Evolutionary conservation across 2,888 invertebrate genomes (phyloP).

Genomic region (Heliconius charithonia): DNA sequence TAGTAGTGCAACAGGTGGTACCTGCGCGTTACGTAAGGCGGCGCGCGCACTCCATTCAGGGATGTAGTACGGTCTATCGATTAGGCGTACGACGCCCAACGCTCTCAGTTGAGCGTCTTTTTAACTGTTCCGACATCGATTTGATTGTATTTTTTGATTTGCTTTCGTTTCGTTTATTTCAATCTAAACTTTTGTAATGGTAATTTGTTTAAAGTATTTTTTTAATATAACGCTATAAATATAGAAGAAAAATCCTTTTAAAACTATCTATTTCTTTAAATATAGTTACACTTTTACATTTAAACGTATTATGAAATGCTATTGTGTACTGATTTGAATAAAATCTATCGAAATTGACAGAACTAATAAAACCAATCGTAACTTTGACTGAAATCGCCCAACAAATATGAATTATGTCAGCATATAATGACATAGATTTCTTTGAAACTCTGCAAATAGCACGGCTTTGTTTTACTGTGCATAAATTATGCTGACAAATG

Average conservation of each 20-base stretch:
- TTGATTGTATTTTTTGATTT: conserved; percentile 52
- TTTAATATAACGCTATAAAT: too few species aligned
- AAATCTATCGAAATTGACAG: background rate
- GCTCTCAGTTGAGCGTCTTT: conserved; percentile 72
- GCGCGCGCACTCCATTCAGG: conserved; percentile 80
- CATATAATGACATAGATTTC: conserved; percentile 39
- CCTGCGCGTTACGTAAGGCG: conserved; percentile 78
- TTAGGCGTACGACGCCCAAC: conserved; percentile 73
- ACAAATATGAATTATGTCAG: conserved; percentile 28
- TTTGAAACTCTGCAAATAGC: conserved; percentile 38
- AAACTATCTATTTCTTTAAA: background rate
- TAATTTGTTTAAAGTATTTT: background rate
- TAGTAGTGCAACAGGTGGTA: conserved; percentile 80
- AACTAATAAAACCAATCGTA: conserved; percentile 17
- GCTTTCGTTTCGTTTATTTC: conserved; percentile 24
- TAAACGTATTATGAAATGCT: background rate
- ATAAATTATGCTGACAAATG: conserved; percentile 41
- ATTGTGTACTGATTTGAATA: background rate
- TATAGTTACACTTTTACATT: background rate
- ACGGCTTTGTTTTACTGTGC: conserved; percentile 37
- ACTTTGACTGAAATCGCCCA: conserved; percentile 4
- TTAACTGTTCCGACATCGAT: conserved; percentile 63
- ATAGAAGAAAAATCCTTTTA: background rate
- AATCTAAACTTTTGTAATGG: background rate
- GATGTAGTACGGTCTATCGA: conserved; percentile 77